phyloP scores from a whole-genome alignment of 2,797 vertebrate species.

The Xyrichtys novacula region DNA sequence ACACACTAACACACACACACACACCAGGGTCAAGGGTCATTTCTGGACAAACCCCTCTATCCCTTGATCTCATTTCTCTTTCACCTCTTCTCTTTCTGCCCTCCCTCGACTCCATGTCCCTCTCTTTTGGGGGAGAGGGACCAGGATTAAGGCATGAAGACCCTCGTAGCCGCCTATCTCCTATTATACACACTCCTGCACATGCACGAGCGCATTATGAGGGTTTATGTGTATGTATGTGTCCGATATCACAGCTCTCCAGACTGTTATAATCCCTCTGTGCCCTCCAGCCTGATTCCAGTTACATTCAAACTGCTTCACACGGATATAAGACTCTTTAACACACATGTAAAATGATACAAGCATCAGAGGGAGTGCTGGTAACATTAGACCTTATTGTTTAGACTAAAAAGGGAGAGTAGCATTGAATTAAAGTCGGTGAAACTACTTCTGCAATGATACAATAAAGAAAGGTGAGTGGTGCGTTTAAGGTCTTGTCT shows the following conservation, averaged over 20 bases:
- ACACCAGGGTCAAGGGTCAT: constrained; percentile 55
- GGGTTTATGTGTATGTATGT: constrained; percentile 32
- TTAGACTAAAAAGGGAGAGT: constrained; percentile 15
- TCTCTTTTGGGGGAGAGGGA: constrained; percentile 41
- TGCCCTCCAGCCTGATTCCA: constrained; percentile 63
- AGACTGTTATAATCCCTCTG: constrained; percentile 71
- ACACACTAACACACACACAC: constrained; percentile 25
- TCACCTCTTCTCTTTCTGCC: neutral
- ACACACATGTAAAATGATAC: constrained; percentile 60
- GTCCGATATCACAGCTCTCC: constrained; percentile 69
- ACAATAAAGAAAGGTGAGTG: constrained; percentile 23
- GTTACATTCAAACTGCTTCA: constrained; percentile 50
- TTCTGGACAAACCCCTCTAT: constrained; percentile 36
- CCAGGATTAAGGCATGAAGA: constrained; percentile 63
- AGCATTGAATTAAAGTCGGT: constrained; percentile 24
- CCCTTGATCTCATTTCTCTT: constrained; percentile 54
- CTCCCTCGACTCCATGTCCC: constrained; percentile 29
- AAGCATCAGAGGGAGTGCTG: constrained; percentile 34
- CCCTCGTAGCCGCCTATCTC: constrained; percentile 63
- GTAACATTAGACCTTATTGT: constrained; percentile 39
- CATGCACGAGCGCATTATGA: constrained; percentile 15
- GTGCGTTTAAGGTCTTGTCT: neutral
- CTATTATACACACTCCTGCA: constrained; percentile 33
- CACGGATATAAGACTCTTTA: constrained; percentile 55
- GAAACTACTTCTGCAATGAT: constrained; percentile 29